A percentile compares a stretch with the other conserved stretches of the same genome.
phyloP scores from a whole-genome alignment of 2,797 vertebrate genomes.

The Lutjanus campechanus region DNA sequence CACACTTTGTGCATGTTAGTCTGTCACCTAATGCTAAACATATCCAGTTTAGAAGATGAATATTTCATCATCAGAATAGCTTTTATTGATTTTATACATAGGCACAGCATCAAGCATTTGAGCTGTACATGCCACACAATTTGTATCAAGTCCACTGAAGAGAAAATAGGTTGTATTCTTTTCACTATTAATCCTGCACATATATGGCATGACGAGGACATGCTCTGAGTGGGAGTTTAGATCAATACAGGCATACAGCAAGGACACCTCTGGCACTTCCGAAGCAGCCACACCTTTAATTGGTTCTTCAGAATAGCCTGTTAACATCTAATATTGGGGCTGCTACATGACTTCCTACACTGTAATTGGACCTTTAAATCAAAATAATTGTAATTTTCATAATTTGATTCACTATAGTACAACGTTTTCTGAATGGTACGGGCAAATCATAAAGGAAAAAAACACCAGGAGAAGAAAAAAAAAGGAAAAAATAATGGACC shows the following conservation, averaged over 20 bases:
- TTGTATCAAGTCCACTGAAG: conserved; percentile 1
- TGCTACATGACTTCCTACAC: background rate
- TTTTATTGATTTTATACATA: conserved; percentile 6
- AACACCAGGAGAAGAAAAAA: background rate
- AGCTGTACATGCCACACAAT: background rate
- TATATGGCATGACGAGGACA: conserved; percentile 25
- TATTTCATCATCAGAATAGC: conserved; percentile 25
- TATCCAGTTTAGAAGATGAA: conserved; percentile 5
- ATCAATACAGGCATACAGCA: conserved; percentile 64
- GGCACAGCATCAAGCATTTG: conserved; percentile 4
- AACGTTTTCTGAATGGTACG: conserved; percentile 16
- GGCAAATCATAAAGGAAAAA: conserved; percentile 17
- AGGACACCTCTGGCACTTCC: conserved; percentile 58
- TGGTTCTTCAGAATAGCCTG: conserved; percentile 50
- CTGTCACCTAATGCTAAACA: conserved; percentile 30
- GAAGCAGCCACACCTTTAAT: conserved; percentile 65
- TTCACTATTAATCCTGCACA: conserved; percentile 35
- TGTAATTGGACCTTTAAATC: conserved; percentile 15
- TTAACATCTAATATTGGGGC: conserved; percentile 34
- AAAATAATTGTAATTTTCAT: conserved; percentile 16
- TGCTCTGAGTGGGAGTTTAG: conserved; percentile 49
- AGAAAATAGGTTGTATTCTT: conserved; percentile 12
- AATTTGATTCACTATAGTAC: background rate
- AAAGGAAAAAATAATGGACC: conserved; percentile 5
- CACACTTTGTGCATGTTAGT: conserved; percentile 17